phyloP scores from a whole-genome alignment of 1,140 invertebrate genomes.

The Musca vetustissima region DNA sequence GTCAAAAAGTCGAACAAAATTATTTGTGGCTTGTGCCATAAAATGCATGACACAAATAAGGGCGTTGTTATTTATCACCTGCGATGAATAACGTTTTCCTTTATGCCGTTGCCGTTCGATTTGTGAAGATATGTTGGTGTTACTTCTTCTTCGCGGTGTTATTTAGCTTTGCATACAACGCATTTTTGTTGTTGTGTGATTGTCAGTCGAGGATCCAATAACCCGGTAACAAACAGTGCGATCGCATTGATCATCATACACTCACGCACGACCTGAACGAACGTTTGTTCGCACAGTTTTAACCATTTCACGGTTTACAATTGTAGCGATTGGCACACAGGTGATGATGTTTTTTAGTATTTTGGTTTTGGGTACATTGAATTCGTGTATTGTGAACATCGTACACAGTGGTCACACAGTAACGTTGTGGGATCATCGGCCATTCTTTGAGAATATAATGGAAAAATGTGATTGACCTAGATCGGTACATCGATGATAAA shows the following conservation, averaged over 20 bases:
- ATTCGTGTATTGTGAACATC: too few relatives aligned
- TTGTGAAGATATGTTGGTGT: too few relatives aligned
- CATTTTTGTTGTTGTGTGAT: not conserved
- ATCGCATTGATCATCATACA: too few relatives aligned
- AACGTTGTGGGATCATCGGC: too few relatives aligned
- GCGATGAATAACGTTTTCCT: constrained; percentile 14
- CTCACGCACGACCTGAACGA: too few relatives aligned
- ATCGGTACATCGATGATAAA: too few relatives aligned
- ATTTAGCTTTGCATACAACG: not conserved
- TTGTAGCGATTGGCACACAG: not conserved
- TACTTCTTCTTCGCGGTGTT: not conserved
- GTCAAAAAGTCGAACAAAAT: not conserved
- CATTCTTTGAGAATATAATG: too few relatives aligned
- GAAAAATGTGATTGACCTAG: too few relatives aligned
- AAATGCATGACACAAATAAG: constrained; percentile 20
- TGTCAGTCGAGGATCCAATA: not conserved
- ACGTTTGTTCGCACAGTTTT: too few relatives aligned
- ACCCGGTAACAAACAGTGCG: not conserved
- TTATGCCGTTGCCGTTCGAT: not conserved
- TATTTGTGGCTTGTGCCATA: constrained; percentile 13
- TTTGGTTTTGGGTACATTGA: not conserved
- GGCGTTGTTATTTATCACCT: constrained; percentile 16
- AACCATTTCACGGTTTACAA: too few relatives aligned
- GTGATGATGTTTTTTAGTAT: constrained; percentile 13
- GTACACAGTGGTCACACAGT: too few relatives aligned